phyloP scores from a whole-genome alignment of 2,797 vertebrate genomes.

The Hippopotamyrus pictus region DNA sequence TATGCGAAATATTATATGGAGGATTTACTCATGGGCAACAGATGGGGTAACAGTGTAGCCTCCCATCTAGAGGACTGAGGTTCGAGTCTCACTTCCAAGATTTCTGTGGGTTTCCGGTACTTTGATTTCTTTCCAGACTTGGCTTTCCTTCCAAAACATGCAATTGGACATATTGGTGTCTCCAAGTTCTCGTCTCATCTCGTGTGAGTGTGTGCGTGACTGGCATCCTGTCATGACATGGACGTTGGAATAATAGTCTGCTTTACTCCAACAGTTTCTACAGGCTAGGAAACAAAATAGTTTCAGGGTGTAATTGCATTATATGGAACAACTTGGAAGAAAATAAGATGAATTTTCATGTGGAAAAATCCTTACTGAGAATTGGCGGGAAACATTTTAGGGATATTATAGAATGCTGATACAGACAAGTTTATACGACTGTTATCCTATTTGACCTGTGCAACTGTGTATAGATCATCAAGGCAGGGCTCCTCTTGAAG shows the following conservation, averaged over 20 bases:
- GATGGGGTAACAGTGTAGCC: not conserved
- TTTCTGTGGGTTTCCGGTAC: not conserved
- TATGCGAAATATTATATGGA: not conserved
- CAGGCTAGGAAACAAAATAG: slow-evolving; percentile 6
- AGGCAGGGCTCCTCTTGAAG: not conserved
- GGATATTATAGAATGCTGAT: slow-evolving; percentile 16
- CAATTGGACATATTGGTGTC: not conserved
- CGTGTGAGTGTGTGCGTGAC: not conserved
- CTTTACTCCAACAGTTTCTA: not conserved
- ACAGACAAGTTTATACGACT: not conserved
- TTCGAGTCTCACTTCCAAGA: not conserved
- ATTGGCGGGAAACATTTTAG: not conserved
- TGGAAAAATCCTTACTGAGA: not conserved
- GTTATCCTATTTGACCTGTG: not conserved
- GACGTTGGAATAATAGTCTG: not conserved
- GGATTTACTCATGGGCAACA: not conserved
- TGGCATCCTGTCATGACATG: not conserved
- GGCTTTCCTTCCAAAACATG: not conserved
- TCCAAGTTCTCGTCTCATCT: not conserved
- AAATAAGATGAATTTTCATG: not conserved
- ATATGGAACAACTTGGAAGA: not conserved
- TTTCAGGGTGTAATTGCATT: not conserved
- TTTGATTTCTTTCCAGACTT: not conserved
- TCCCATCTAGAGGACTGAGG: not conserved
- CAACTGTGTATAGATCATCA: not conserved